Evolutionary conservation across 1,140 invertebrate species (phyloP).

Genomic region (Dicyema japonicum): DNA sequence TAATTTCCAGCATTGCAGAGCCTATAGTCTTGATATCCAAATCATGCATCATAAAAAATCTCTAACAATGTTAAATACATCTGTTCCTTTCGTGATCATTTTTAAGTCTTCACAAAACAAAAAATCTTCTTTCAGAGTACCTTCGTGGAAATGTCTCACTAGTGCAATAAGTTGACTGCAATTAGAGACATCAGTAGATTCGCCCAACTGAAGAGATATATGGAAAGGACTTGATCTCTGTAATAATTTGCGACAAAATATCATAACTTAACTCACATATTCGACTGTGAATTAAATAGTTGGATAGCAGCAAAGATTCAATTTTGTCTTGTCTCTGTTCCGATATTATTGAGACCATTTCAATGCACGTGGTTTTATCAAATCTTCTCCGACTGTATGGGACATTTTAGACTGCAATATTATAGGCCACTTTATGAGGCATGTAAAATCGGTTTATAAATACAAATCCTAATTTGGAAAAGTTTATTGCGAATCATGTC

Average conservation of each 20-base stretch:
- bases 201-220: constrained; percentile 5
- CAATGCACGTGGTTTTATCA: too few relatives aligned
- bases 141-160: constrained; percentile 6
- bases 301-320: too few relatives aligned
- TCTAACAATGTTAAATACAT: constrained; percentile 5
- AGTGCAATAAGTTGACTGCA: constrained; percentile 7
- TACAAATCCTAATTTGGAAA: too few relatives aligned
- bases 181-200: constrained; percentile 7
- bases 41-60: constrained; percentile 5
- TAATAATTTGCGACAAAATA: constrained; percentile 1
- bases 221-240: constrained; percentile 1
- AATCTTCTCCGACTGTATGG: too few relatives aligned
- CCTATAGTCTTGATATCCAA: constrained; percentile 5
- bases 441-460: too few relatives aligned
- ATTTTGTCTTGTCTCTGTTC: too few relatives aligned
- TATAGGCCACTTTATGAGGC: too few relatives aligned
- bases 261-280: too few relatives aligned
- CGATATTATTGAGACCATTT: too few relatives aligned
- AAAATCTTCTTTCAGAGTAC: constrained; percentile 6
- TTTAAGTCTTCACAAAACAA: constrained; percentile 6
- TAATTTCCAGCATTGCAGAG: constrained; percentile 7
- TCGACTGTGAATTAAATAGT: too few relatives aligned
- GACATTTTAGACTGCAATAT: too few relatives aligned
- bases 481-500: too few relatives aligned
- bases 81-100: constrained; percentile 4